Conservation (phyloP, 2,113 vertebrate genomes). For the Hyperopisus bebe region DNA sequence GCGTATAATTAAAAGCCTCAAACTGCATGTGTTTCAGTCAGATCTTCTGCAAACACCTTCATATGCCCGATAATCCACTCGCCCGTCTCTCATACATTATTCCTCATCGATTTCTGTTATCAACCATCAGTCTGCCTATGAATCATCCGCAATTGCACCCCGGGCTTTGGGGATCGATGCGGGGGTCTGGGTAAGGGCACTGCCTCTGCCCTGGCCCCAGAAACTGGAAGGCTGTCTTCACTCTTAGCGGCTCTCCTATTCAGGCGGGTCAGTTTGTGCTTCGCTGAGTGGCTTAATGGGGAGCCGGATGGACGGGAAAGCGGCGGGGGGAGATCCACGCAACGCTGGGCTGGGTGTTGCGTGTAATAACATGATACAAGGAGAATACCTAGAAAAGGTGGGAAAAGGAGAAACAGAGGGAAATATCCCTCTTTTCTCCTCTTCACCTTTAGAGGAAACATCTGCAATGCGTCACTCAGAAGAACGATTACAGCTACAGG, state of each 20-base stretch:
- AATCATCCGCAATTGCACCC: slow-evolving; percentile 51
- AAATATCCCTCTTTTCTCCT: not conserved
- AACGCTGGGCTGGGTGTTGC: not conserved
- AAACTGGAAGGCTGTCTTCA: not conserved
- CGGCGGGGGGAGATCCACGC: not conserved
- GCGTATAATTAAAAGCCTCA: not conserved
- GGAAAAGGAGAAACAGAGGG: not conserved
- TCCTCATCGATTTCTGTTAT: slow-evolving; percentile 68
- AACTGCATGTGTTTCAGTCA: not conserved
- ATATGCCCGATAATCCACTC: slow-evolving; percentile 60
- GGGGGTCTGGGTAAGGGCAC: slow-evolving; percentile 19
- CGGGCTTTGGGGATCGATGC: slow-evolving; percentile 39
- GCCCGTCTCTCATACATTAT: slow-evolving; percentile 67
- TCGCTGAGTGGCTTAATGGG: not conserved
- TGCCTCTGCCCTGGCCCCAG: slow-evolving; percentile 33
- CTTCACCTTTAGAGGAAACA: not conserved
- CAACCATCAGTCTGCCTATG: slow-evolving; percentile 49
- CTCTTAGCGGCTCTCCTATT: not conserved
- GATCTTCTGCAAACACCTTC: slow-evolving; percentile 45
- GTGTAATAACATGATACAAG: not conserved
- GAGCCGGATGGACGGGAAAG: not conserved
- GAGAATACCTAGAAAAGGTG: not conserved
- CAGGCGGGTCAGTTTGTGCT: not conserved
- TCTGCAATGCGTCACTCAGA: not conserved
- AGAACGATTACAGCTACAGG: not conserved